Evolutionary conservation across 2,113 vertebrate species (phyloP).

Genomic region (Boulengeromyrus knoepffleri): DNA sequence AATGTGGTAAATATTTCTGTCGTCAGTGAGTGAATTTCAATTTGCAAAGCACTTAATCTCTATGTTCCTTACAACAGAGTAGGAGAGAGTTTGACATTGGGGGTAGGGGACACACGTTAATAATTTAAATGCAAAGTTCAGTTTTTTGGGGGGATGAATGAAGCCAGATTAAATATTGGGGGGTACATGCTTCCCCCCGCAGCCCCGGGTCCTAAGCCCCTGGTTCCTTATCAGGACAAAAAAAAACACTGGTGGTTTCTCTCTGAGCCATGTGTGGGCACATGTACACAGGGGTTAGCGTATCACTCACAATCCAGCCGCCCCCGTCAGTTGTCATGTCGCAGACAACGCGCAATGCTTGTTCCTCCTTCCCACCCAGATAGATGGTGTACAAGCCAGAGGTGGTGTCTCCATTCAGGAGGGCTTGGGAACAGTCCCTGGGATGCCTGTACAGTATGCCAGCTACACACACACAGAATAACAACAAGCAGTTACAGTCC

Average conservation of each 20-base stretch:
- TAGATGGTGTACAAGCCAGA: constrained; percentile 87
- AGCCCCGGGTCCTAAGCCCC: neutral
- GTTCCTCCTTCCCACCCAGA: constrained; percentile 72
- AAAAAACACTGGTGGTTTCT: neutral
- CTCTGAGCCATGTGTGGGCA: neutral
- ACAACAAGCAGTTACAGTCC: neutral
- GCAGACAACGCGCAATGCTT: constrained; percentile 82
- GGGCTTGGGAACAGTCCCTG: constrained; percentile 86
- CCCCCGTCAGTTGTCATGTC: constrained; percentile 91
- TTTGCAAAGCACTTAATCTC: neutral
- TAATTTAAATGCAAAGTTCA: neutral
- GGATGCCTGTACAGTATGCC: constrained; percentile 78
- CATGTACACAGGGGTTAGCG: neutral
- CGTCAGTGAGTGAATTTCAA: neutral
- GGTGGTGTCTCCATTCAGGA: constrained; percentile 79
- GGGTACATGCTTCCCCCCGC: neutral
- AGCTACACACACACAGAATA: neutral
- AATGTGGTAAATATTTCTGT: neutral
- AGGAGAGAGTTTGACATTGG: neutral
- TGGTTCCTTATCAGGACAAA: neutral
- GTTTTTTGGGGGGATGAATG: neutral
- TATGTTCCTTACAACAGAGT: neutral
- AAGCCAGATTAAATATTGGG: neutral
- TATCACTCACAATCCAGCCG: constrained; percentile 88
- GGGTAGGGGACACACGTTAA: neutral